These are phyloP conservation scores for Corythoichthys intestinalis DNA, from an alignment of 2,113 vertebrate genomes.

Conservation along the genomic window DNA sequence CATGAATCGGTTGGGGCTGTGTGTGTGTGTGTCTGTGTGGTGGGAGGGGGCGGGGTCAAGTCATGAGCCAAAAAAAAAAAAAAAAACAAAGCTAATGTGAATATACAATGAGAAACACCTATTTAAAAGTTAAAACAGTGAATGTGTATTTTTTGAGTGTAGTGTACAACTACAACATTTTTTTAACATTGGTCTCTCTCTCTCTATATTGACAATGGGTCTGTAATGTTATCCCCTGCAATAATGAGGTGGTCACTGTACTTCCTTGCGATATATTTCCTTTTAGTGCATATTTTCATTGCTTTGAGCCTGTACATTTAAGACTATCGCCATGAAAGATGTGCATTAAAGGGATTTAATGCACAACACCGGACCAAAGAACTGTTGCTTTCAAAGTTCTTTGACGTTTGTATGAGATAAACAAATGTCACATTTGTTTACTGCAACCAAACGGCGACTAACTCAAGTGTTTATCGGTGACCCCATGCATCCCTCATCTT, in stretches of 20 bases:
- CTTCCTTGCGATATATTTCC: background rate
- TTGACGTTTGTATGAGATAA: slow-evolving; percentile 8
- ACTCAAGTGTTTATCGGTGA: slow-evolving; percentile 6
- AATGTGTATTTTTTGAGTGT: too few relatives aligned
- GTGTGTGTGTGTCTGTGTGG: too few relatives aligned
- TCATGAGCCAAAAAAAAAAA: too few relatives aligned
- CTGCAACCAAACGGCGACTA: slow-evolving; percentile 9
- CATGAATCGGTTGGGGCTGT: too few relatives aligned
- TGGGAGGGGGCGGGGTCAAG: too few relatives aligned
- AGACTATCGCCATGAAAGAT: background rate
- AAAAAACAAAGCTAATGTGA: too few relatives aligned
- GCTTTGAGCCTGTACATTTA: background rate
- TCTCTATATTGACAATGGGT: background rate
- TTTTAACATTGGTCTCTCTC: too few relatives aligned
- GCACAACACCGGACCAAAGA: slow-evolving; percentile 5
- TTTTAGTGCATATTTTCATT: background rate
- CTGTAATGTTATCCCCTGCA: background rate
- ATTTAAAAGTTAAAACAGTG: too few relatives aligned
- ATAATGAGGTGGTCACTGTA: background rate
- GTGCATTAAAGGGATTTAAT: slow-evolving; percentile 15
- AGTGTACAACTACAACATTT: too few relatives aligned
- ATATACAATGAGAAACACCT: too few relatives aligned
- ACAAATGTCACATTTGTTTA: slow-evolving; percentile 18
- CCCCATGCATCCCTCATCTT: slow-evolving; percentile 22
- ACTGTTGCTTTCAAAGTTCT: background rate